These are phyloP conservation scores for Xestoiulus laeticollis DNA, from an alignment of 2,888 invertebrate genomes.

Conservation along the genomic window DNA sequence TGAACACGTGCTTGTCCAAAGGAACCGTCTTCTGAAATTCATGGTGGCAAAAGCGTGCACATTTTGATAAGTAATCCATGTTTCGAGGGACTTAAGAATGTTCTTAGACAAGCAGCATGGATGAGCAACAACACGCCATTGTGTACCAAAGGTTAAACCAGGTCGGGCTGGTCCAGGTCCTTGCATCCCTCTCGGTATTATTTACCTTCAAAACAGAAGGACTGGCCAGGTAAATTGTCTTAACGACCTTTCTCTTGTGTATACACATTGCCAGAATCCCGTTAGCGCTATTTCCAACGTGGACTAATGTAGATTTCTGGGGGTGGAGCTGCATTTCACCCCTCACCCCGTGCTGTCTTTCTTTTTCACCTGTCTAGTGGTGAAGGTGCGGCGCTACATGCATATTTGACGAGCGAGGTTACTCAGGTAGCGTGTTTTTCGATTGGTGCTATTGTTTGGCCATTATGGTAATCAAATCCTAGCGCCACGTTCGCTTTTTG, in stretches of 20 bases:
- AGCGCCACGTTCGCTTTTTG: background rate
- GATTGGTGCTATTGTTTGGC: background rate
- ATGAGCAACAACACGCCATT: slow-evolving; percentile 9
- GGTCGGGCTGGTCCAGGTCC: background rate
- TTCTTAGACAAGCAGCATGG: background rate
- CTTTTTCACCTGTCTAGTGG: slow-evolving; percentile 9
- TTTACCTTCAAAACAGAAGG: slow-evolving; percentile 1
- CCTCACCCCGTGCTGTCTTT: slow-evolving; percentile 1
- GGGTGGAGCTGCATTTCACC: background rate
- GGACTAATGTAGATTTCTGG: background rate
- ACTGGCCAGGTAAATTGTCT: background rate
- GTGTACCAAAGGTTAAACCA: slow-evolving; percentile 9
- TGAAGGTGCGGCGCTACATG: background rate
- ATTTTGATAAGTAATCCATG: background rate
- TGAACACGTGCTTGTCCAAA: background rate
- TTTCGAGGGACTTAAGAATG: background rate
- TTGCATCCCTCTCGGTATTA: background rate
- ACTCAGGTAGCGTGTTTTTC: background rate
- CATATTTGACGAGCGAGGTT: background rate
- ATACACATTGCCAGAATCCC: background rate
- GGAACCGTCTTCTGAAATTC: background rate
- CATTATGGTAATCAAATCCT: background rate
- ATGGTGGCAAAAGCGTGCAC: background rate
- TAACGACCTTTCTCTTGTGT: background rate
- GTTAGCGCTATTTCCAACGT: background rate